Percentiles rank a stretch among this genome's conserved stretches.
These are phyloP conservation scores for Lepisosteus osseus DNA, from an alignment of 2,113 vertebrate species.

Conservation along the genomic window DNA sequence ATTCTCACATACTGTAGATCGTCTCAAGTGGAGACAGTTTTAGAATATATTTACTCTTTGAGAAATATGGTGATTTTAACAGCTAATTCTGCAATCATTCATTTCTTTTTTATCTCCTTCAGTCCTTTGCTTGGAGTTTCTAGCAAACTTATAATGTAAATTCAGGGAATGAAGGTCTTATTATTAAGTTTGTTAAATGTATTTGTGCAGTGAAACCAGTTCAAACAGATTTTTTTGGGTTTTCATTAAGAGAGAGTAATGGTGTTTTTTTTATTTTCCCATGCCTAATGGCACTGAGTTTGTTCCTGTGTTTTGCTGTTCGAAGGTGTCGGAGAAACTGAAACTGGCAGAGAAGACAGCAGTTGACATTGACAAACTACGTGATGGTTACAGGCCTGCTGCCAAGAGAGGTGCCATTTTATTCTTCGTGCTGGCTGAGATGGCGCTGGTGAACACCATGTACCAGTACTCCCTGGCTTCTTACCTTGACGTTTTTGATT, in stretches of 20 bases:
- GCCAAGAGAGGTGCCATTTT: constrained; percentile 86
- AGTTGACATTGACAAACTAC: constrained; percentile 77
- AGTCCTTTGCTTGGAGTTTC: too few species aligned
- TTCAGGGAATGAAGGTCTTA: too few species aligned
- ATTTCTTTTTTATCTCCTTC: too few species aligned
- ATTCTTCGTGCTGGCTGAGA: constrained; percentile 91
- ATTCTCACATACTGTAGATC: too few species aligned
- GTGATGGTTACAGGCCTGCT: constrained; percentile 88
- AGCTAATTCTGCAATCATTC: too few species aligned
- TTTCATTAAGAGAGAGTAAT: background rate
- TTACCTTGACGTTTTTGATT: constrained; percentile 85
- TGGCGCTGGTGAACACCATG: constrained; percentile 92
- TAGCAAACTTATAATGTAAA: too few species aligned
- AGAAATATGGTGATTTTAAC: too few species aligned
- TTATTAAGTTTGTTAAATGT: too few species aligned
- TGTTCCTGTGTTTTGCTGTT: background rate
- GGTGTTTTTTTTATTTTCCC: too few species aligned
- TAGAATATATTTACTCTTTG: too few species aligned
- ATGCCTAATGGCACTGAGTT: background rate
- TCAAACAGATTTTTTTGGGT: background rate
- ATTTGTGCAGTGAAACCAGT: too few species aligned
- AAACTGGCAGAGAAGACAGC: constrained; percentile 79
- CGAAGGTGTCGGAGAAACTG: constrained; percentile 88
- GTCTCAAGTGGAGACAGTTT: too few species aligned
- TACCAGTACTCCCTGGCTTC: constrained; percentile 91